Percentiles rank a stretch among this genome's conserved stretches.
Evolutionary conservation across 2,888 invertebrate genomes (phyloP).

Genomic region (Geophilus truncorum): DNA sequence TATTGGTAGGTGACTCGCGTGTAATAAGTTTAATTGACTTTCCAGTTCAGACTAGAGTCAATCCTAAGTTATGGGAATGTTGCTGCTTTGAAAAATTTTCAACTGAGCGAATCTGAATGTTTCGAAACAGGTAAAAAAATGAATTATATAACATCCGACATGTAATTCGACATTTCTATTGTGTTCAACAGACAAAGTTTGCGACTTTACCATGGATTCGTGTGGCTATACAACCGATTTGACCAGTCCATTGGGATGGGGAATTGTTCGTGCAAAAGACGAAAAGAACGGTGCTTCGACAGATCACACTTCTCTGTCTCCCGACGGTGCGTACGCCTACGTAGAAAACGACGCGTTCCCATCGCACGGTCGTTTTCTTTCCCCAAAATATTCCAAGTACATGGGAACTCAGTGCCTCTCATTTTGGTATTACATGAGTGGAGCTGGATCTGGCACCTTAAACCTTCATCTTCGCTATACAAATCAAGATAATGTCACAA

Average conservation of each 20-base stretch:
- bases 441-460: background rate
- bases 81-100: background rate
- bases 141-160: background rate
- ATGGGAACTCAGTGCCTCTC: background rate
- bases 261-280: background rate
- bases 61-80: background rate
- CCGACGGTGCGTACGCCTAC: background rate
- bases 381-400: background rate
- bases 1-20: no score
- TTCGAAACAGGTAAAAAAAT: background rate
- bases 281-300: background rate
- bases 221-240: background rate
- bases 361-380: background rate
- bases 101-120: background rate
- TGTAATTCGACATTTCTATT: no score
- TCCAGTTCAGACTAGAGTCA: background rate
- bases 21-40: background rate
- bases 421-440: conserved; percentile 29
- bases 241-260: background rate
- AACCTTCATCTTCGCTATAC: background rate
- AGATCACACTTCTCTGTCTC: background rate
- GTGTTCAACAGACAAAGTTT: background rate
- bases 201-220: background rate
- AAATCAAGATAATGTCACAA: background rate
- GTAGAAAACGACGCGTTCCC: background rate